Conservation (phyloP, 2,113 vertebrate genomes). For the Microtus richardsoni region DNA sequence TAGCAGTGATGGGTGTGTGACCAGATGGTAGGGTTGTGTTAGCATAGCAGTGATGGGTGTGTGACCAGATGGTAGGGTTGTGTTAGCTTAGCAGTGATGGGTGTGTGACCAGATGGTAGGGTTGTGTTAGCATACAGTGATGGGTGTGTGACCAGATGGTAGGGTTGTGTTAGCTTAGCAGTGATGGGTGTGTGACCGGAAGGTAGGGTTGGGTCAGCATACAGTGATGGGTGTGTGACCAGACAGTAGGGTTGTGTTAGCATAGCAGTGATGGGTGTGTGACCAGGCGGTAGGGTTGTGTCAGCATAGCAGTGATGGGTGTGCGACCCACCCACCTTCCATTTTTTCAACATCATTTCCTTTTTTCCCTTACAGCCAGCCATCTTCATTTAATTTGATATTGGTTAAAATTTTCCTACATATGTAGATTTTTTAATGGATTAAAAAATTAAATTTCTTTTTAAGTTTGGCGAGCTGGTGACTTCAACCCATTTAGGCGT, state of each 20-base stretch:
- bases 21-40: fast-evolving
- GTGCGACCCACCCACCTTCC: not conserved
- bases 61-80: not conserved
- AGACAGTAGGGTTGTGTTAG: fast-evolving
- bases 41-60: not conserved
- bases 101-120: not conserved
- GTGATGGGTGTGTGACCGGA: too few species aligned
- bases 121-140: not conserved
- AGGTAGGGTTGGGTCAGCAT: not conserved
- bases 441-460: slow-evolving; percentile 44
- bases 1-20: not conserved
- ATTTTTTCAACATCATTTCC: not conserved
- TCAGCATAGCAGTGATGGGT: not conserved
- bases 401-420: not conserved
- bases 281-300: not conserved
- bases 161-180: too few species aligned
- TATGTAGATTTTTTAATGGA: slow-evolving; percentile 35
- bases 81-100: not conserved
- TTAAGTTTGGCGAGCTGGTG: slow-evolving; percentile 7
- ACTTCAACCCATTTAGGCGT: not conserved
- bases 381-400: slow-evolving; percentile 25
- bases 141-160: too few species aligned
- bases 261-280: not conserved
- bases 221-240: not conserved
- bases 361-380: slow-evolving; percentile 16